Conservation (phyloP, 2,888 invertebrate species). For the Antitype chi region DNA sequence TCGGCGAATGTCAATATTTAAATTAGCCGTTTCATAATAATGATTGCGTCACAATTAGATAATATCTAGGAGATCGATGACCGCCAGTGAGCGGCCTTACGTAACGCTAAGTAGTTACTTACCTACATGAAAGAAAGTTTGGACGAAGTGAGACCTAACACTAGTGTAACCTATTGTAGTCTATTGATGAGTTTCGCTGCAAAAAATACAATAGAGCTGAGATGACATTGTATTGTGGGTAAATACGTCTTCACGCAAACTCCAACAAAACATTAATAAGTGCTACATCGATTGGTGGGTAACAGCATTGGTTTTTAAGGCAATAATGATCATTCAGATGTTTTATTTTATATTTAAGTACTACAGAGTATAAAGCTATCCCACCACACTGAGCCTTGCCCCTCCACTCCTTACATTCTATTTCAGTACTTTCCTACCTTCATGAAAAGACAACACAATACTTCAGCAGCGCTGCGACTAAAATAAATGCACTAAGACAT, state of each 20-base stretch:
- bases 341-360: constrained; percentile 27
- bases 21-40: constrained; percentile 78
- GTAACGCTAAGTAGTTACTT: constrained; percentile 73
- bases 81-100: constrained; percentile 79
- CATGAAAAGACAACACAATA: constrained; percentile 16
- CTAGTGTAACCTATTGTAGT: constrained; percentile 40
- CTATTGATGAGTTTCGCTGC: constrained; percentile 43
- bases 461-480: not conserved
- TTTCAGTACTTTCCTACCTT: constrained; percentile 33
- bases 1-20: constrained; percentile 78
- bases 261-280: constrained; percentile 14
- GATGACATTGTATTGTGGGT: constrained; percentile 44
- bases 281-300: constrained; percentile 28
- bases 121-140: constrained; percentile 78
- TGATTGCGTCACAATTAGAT: constrained; percentile 85
- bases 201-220: constrained; percentile 43
- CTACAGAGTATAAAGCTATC: not conserved
- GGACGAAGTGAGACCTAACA: constrained; percentile 58
- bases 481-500: constrained; percentile 12
- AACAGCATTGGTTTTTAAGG: constrained; percentile 15
- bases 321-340: constrained; percentile 11
- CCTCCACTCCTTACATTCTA: constrained; percentile 34
- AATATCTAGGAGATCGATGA: constrained; percentile 80
- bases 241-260: constrained; percentile 33
- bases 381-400: constrained; percentile 26